Conservation (phyloP, 2,797 vertebrate genomes). For the Meriones psammophilus region DNA sequence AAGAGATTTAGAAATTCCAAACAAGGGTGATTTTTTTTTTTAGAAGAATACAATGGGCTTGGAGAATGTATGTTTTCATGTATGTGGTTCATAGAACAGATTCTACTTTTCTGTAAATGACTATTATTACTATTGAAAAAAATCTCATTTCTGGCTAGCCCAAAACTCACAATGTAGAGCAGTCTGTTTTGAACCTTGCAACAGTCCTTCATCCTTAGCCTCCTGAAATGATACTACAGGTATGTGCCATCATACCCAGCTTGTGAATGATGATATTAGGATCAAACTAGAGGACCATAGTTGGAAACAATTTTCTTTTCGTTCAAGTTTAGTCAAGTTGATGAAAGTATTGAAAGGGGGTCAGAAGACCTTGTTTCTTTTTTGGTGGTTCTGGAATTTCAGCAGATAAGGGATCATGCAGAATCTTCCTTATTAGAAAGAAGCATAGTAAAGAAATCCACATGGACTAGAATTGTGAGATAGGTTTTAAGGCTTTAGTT, state of each 20-base stretch:
- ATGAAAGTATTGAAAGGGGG: not conserved
- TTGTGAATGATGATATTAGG: not conserved
- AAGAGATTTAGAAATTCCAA: not conserved
- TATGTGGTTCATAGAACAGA: not conserved
- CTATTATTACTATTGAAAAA: not conserved
- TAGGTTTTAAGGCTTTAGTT: not conserved
- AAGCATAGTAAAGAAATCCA: not conserved
- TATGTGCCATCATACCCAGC: not conserved
- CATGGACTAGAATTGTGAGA: not conserved
- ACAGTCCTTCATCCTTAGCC: not conserved
- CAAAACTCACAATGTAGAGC: not conserved
- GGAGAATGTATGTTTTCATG: not conserved
- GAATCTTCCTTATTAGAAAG: not conserved
- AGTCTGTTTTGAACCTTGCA: not conserved
- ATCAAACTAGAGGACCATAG: not conserved
- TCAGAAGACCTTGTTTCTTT: not conserved
- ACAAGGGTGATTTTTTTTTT: too few relatives aligned
- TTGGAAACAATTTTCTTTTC: not conserved
- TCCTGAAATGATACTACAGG: not conserved
- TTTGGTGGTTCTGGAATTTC: not conserved
- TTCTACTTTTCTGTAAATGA: not conserved
- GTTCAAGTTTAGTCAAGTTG: not conserved
- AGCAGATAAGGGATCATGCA: not conserved
- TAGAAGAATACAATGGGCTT: not conserved
- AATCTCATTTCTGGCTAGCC: not conserved